These are phyloP conservation scores for Melitaea athalia DNA, from an alignment of 2,888 invertebrate genomes.

Conservation along the genomic window DNA sequence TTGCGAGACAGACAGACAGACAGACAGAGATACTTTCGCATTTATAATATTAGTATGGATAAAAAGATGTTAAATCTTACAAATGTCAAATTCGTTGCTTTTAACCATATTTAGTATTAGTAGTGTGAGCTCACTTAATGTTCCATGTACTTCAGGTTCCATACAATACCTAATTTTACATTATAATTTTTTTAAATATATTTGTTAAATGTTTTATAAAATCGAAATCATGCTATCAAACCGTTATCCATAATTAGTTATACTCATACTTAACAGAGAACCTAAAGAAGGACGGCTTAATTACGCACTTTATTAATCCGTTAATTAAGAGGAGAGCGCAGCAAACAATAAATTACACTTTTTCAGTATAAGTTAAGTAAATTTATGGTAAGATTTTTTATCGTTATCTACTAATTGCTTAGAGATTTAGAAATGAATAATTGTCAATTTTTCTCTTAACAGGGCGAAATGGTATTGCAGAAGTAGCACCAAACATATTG, in stretches of 20 bases:
- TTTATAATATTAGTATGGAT: too few relatives aligned
- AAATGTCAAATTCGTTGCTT: too few relatives aligned
- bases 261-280: background rate
- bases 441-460: too few relatives aligned
- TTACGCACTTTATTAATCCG: conserved; percentile 9
- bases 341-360: conserved; percentile 1
- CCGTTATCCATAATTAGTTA: background rate
- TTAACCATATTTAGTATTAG: too few relatives aligned
- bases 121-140: too few relatives aligned
- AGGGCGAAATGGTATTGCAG: background rate
- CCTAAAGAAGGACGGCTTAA: conserved; percentile 10
- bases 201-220: too few relatives aligned
- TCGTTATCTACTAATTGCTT: background rate
- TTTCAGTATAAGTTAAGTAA: background rate
- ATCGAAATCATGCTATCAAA: background rate
- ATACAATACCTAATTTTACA: too few relatives aligned
- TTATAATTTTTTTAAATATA: too few relatives aligned
- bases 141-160: too few relatives aligned
- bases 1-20: too few relatives aligned
- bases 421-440: background rate
- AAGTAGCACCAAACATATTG: background rate
- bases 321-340: conserved; percentile 7
- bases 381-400: background rate
- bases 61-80: too few relatives aligned
- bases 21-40: too few relatives aligned